Evolutionary conservation across 2,888 invertebrate genomes (phyloP), one percentile per base, ranked within the genome.

Genomic region (Euclidia mi): DNA sequence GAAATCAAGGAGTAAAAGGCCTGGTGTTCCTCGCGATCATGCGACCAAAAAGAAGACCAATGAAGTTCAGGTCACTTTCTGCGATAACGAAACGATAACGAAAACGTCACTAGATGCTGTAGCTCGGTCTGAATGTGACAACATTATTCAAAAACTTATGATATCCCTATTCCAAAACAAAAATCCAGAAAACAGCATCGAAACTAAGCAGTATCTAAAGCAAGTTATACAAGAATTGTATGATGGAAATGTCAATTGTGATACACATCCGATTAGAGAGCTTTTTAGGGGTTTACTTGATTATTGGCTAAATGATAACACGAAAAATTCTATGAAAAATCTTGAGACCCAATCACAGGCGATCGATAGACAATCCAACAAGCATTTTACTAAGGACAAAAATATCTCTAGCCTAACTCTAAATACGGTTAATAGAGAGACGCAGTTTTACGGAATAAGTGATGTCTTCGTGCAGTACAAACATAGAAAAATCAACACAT

Each of bases 271-370:
- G 0, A 79, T 88, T 0, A 90, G 88, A 71, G 71, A 82, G 0
- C 65, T 93, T 6, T 92, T 93, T 31, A 87, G 84, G 73, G 81
- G 80, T 47, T 73, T 93, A 1, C 60, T 92, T 31, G 88, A 92
- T 37, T 92, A 85, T 67, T 94, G 91, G 91, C 64, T 93, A 9
- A 87, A 82, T 35, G 84, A 88, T 46, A 88, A 87, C 0, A 65
- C 77, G 0, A 46, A 69, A 3, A 65, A 76, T 32, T 74, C 70
- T 1, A 72, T 85, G 2, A 82, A 78, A 61, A 67, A 78, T n/a
- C 72, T 80, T 2, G 67, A 81, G 44, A 84, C 49, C 35, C 64
- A 68, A n/a, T 80, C 73, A 0, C 85, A 86, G 61, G 84, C 84
- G 0, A 76, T 84, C 45, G 78, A 74, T 15, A 82, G 70, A 66